Base-by-base conservation (phyloP, 1,140 invertebrate genomes). In the Solenopsis fugax region DNA sequence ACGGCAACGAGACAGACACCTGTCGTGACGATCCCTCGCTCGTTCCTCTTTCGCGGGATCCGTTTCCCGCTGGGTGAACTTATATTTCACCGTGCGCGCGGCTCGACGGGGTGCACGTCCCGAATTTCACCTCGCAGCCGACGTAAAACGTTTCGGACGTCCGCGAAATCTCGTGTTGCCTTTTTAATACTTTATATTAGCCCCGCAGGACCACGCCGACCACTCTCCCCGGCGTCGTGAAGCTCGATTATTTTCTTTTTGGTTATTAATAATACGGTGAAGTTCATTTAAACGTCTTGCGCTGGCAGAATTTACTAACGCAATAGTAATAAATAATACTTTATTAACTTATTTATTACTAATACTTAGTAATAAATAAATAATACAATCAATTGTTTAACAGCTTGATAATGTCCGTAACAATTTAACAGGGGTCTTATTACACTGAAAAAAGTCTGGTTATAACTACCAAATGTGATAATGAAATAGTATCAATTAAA, bases 1-100 rank as follows among this genome's bases (percentile, higher is more conserved):
- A 48, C 34, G 75, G 86, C 87, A 67, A 85, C 85, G 88, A 91
- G 89, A 91, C 87, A 87, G 91, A 87, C 88, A 92, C 90, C 67
- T 82, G 87, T 91, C 90, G 88, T 88, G 90, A 88, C 81, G 90
- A 81, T 84, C 78, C 21, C 48, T 65, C 80, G 69, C 80, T 62
- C 54, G 71, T 86, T 72, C 29, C 73, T 69, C 64, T 64, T 85
- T 77, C 62, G 60, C 69, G 50, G 62, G 48, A 82, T 73, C 52
- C 41, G 60, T 76, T 86, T 76, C 45, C 64, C 71, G 60, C 69
- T 86, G 48, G 29, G 62, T 85, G 86, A 67, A 85, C 86, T 76
- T 76, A 76, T 87, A 69, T 87, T 76, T 87, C 78, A 87, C 50
- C 71, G 62, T 41, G 54, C 10, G 41, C 62, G 52, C 24, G 21